These are phyloP conservation scores for Caenorhabditis angaria DNA, from an alignment of 2,888 invertebrate genomes.

Conservation along the genomic window DNA sequence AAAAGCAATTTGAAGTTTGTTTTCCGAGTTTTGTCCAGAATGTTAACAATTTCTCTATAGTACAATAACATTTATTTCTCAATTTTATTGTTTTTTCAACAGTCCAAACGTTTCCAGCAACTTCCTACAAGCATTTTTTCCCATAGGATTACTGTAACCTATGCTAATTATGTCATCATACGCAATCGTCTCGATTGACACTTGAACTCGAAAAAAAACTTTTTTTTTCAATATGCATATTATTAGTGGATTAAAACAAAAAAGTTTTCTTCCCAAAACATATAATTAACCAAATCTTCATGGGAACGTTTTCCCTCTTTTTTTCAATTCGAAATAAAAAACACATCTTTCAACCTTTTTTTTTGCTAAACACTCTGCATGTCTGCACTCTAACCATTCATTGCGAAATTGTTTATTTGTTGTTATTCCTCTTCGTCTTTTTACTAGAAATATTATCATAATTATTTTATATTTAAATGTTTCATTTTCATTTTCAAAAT, in stretches of 20 bases:
- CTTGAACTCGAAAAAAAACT: background rate
- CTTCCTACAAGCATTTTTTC: background rate
- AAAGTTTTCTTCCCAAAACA: background rate
- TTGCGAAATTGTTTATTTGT: background rate
- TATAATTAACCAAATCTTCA: constrained; percentile 2
- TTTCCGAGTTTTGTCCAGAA: too few species aligned
- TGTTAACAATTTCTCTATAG: too few species aligned
- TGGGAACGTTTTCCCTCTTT: background rate
- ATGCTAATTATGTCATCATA: background rate
- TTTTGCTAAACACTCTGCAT: background rate
- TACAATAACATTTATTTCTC: too few species aligned
- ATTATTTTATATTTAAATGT: background rate
- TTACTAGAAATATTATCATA: background rate
- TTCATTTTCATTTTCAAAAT: constrained; percentile 15
- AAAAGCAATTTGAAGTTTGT: too few species aligned
- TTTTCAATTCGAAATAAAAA: background rate
- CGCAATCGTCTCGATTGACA: background rate
- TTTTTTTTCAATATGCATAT: background rate
- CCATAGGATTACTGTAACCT: background rate
- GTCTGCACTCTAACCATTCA: background rate
- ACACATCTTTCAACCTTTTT: background rate
- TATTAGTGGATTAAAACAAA: background rate
- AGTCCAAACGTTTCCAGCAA: background rate
- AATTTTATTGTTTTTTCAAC: too few species aligned
- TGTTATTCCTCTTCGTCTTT: background rate